phyloP scores from a whole-genome alignment of 2,113 vertebrate species.

The Dipodomys stephensi region DNA sequence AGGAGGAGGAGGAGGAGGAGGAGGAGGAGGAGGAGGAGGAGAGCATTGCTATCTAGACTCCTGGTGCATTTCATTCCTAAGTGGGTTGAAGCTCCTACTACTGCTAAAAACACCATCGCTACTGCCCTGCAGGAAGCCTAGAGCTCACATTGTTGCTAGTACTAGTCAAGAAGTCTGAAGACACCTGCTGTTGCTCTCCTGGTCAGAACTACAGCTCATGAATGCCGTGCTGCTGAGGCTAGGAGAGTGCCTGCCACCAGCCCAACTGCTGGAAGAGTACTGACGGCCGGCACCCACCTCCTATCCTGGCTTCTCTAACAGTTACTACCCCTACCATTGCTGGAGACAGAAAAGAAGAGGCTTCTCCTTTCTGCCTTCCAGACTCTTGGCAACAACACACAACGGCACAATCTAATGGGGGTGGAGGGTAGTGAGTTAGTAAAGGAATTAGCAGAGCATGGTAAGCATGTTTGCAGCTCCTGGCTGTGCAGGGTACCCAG shows the following conservation, averaged over 20 bases:
- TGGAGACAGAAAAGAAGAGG: neutral
- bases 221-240: neutral
- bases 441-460: neutral
- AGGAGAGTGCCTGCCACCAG: neutral
- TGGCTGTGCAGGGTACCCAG: neutral
- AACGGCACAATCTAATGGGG: neutral
- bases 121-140: neutral
- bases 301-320: neutral
- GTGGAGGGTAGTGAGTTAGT: neutral
- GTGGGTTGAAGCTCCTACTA: neutral
- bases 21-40: too few relatives aligned
- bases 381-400: neutral
- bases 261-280: neutral
- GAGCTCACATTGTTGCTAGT: neutral
- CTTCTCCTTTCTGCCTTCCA: neutral
- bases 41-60: neutral
- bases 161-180: neutral
- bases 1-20: too few relatives aligned
- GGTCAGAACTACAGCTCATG: neutral
- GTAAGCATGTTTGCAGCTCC: neutral
- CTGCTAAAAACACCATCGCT: neutral
- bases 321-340: neutral
- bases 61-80: neutral
- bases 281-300: neutral
- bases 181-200: neutral